Percentiles rank a stretch among this genome's conserved stretches.
These are phyloP conservation scores for Aplochiton taeniatus DNA, from an alignment of 2,797 vertebrate species.

Conservation along the genomic window DNA sequence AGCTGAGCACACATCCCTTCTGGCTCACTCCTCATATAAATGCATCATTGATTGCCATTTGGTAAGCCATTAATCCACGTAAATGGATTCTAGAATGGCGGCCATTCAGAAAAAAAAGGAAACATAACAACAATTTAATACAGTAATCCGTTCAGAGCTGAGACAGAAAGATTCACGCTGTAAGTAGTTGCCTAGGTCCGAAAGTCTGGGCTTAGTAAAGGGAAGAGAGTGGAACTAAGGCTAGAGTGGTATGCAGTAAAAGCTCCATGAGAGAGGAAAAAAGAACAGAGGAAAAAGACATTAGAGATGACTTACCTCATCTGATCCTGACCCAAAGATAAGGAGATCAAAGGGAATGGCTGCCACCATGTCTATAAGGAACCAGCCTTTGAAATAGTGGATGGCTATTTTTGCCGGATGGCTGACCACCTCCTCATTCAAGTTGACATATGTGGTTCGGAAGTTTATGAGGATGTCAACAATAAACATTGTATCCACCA, in stretches of 20 bases:
- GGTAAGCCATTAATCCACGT: constrained; percentile 81
- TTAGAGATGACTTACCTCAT: constrained; percentile 86
- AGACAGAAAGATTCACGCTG: constrained; percentile 65
- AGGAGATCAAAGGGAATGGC: constrained; percentile 99
- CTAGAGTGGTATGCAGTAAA: constrained; percentile 37
- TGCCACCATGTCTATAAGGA: constrained; percentile 99
- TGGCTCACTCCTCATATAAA: constrained; percentile 71
- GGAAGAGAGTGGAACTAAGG: constrained; percentile 41
- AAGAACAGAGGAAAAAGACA: constrained; percentile 33
- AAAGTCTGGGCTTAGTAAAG: constrained; percentile 59
- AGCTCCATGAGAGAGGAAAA: constrained; percentile 35
- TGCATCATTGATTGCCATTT: constrained; percentile 81
- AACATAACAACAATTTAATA: constrained; percentile 57
- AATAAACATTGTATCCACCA: constrained; percentile 99
- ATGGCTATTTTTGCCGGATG: constrained; percentile 96
- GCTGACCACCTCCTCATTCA: constrained; percentile 98
- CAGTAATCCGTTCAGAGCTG: constrained; percentile 71
- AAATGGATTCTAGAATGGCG: constrained; percentile 79
- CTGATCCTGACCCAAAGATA: constrained; percentile 98
- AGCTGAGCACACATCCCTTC: constrained; percentile 68
- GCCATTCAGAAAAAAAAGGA: constrained; percentile 71
- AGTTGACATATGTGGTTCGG: constrained; percentile 97
- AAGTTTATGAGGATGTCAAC: constrained; percentile 99
- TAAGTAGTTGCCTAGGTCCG: constrained; percentile 60
- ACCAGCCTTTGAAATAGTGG: constrained; percentile 99